These are phyloP conservation scores for Drosophila atroscutellata DNA, from an alignment of 2,888 invertebrate genomes.

Conservation along the genomic window DNA sequence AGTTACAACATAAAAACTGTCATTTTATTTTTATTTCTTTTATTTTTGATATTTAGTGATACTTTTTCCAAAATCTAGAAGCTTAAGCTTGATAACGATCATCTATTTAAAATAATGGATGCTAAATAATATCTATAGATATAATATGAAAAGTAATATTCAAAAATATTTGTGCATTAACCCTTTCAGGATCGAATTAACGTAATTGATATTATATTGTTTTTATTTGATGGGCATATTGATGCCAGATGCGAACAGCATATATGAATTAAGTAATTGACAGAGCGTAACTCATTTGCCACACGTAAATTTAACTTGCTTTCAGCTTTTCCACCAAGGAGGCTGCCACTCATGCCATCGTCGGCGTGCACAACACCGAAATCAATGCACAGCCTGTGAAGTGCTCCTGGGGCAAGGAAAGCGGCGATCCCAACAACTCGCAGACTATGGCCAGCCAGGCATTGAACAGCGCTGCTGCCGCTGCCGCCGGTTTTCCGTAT, in stretches of 20 bases:
- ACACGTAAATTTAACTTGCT: background rate
- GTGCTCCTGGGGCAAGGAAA: conserved; percentile 99
- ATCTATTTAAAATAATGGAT: background rate
- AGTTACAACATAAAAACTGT: conserved; percentile 55
- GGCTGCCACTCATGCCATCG: conserved; percentile 98
- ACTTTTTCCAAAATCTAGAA: background rate
- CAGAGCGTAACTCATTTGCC: conserved; percentile 7
- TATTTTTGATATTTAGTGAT: background rate
- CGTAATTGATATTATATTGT: background rate
- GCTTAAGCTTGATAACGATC: background rate
- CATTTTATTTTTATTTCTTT: too few species aligned
- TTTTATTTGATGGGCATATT: background rate
- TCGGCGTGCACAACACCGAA: conserved; percentile 98
- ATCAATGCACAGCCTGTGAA: conserved; percentile 98
- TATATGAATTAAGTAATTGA: background rate
- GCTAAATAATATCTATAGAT: background rate
- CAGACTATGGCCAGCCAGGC: conserved; percentile 89
- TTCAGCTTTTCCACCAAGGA: conserved; percentile 98
- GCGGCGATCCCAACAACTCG: conserved; percentile 95
- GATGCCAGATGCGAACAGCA: background rate
- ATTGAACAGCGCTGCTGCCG: conserved; percentile 84
- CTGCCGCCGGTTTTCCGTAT: conserved; percentile 85
- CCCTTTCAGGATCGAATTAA: too few species aligned
- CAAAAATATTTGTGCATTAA: background rate
- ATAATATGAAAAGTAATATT: background rate